These are phyloP conservation scores for Alaudala cheleensis DNA, from an alignment of 2,113 vertebrate species.

Conservation along the genomic window DNA sequence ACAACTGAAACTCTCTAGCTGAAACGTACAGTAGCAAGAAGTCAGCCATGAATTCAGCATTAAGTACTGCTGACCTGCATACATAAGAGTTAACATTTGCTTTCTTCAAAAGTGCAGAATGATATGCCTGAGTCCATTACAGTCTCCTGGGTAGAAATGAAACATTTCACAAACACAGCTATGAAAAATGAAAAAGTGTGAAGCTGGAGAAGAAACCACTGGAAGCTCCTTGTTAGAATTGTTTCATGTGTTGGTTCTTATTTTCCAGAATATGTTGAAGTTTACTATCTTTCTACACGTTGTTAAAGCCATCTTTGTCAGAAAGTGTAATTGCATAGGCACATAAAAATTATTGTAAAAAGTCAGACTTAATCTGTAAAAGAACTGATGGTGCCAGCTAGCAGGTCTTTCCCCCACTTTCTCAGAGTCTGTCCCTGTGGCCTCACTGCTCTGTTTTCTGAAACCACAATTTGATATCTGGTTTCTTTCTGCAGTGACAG, in stretches of 20 bases:
- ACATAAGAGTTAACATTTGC: not conserved
- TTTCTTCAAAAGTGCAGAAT: not conserved
- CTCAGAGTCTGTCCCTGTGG: not conserved
- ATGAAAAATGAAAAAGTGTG: not conserved
- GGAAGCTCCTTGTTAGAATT: not conserved
- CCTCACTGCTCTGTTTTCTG: not conserved
- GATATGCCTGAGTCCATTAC: not conserved
- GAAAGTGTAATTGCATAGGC: not conserved
- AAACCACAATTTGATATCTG: not conserved
- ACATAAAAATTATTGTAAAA: not conserved
- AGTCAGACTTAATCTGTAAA: not conserved
- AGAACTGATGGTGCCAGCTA: not conserved
- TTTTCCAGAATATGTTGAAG: not conserved
- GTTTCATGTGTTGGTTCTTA: not conserved
- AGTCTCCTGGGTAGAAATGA: not conserved
- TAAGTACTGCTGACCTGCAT: not conserved
- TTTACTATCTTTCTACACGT: not conserved
- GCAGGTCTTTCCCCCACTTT: not conserved
- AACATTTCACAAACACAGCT: not conserved
- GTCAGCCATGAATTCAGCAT: not conserved
- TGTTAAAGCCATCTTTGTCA: not conserved
- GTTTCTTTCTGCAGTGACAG: not conserved
- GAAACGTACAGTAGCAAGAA: not conserved
- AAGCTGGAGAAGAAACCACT: not conserved
- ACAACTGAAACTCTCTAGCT: not conserved